These are phyloP conservation scores for Halcyon badia DNA, from an alignment of 2,797 vertebrate species.

Conservation along the genomic window DNA sequence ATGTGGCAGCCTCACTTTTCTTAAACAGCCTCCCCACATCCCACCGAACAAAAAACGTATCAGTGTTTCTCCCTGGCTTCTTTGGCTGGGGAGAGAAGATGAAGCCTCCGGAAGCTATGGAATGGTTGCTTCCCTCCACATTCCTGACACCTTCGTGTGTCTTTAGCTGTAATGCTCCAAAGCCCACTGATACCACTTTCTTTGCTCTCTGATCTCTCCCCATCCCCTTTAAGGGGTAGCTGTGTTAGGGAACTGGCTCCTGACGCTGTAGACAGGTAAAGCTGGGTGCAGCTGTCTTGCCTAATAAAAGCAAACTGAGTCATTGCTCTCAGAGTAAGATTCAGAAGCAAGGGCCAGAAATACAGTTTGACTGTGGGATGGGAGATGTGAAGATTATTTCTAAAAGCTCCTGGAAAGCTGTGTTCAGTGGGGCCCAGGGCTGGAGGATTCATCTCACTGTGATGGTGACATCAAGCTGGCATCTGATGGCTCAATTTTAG, in stretches of 20 bases:
- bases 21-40: background rate
- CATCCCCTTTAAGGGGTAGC: background rate
- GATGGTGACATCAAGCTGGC: background rate
- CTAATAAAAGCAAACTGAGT: background rate
- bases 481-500: background rate
- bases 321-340: background rate
- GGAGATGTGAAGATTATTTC: background rate
- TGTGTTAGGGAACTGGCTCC: background rate
- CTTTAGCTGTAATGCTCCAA: background rate
- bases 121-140: background rate
- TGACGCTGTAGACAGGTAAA: background rate
- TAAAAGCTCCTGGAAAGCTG: background rate
- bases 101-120: background rate
- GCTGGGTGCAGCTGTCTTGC: background rate
- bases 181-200: background rate
- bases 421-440: background rate
- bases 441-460: background rate
- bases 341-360: background rate
- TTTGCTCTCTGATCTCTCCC: background rate
- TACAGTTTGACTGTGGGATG: background rate
- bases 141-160: rapidly evolving
- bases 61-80: background rate
- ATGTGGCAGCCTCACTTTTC: background rate
- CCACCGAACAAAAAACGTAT: background rate
- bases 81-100: background rate